Base-by-base conservation (phyloP, 2,888 invertebrate genomes). In the Plebejus anna region DNA sequence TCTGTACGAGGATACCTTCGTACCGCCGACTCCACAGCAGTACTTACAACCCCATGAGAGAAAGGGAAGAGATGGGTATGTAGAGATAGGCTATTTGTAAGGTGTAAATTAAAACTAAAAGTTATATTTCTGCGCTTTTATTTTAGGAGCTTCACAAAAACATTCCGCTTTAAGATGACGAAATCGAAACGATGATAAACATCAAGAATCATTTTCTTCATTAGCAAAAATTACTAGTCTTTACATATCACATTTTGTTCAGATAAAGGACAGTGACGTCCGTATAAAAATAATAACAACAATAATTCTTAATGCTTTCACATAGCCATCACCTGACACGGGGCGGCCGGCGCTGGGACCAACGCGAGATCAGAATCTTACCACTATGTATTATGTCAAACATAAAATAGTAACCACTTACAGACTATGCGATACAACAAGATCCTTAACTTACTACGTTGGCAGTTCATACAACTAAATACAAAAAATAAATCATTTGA, bases 221-320 rank as follows among this genome's bases (percentile, higher is more conserved):
- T 87, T 88, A 87, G 87, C 88, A 89, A 89, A 89, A 88, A 87
- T 87, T 89, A 89, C 88, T 89, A 92, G 91, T 92, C 92, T 92
- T 92, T 89, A 88, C 83, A 92, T 94, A 93, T 94, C 94, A 93
- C 94, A 94, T 92, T 92, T 92, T 89, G 90, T 92, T 92, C 88
- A 90, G 86, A 89, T 82, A 82, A 73, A 85, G 88, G 92, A 92
- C 93, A 92, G 92, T 92, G 92, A 93, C 91, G 92, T 92, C 93
- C 91, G 80, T 91, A 89, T 90, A 90, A 90, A 90, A 89, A 89
- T 89, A 86, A 87, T 89, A 92, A 90, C 90, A 89, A 88, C 82
- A 91, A 92, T 91, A 90, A 93, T 93, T 94, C 94, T 94, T 93
- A 88, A 94, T 94, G 94, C 90, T 93, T 92, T 90, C 91, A 92